These are phyloP conservation scores for Amphilophus citrinellus DNA, from an alignment of 2,113 vertebrate species.

Conservation along the genomic window DNA sequence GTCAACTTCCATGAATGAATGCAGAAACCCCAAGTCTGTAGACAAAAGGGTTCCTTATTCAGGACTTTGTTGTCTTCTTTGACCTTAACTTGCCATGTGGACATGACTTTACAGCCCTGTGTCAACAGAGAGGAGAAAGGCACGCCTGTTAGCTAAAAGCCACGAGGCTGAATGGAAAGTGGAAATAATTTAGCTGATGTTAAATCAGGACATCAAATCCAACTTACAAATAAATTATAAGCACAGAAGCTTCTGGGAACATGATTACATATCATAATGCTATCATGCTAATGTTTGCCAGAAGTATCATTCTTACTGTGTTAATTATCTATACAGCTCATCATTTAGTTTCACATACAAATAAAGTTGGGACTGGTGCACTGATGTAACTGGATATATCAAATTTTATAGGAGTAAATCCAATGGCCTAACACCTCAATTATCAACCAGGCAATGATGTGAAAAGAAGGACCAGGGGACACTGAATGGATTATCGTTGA, in stretches of 20 bases:
- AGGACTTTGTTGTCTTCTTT: constrained; percentile 60
- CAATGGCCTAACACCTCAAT: background rate
- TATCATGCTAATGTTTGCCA: background rate
- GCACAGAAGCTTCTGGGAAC: background rate
- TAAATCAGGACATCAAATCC: constrained; percentile 1
- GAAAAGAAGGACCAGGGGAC: background rate
- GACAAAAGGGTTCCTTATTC: constrained; percentile 79
- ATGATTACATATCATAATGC: background rate
- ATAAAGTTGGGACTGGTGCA: background rate
- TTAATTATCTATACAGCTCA: background rate
- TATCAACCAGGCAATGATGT: background rate
- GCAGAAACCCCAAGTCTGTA: constrained; percentile 37
- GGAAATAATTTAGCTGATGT: constrained; percentile 10
- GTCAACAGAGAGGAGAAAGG: constrained; percentile 70
- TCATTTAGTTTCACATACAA: background rate
- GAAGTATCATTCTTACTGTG: background rate
- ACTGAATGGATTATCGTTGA: background rate
- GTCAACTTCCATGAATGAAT: constrained; percentile 19
- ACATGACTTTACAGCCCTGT: constrained; percentile 73
- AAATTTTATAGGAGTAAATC: background rate
- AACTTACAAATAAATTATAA: background rate
- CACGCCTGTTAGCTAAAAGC: constrained; percentile 35
- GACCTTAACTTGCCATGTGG: constrained; percentile 76
- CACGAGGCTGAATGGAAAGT: background rate
- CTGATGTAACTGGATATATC: background rate